Evolutionary conservation across 2,888 invertebrate species (phyloP).

Genomic region (Polymixis lichenea): DNA sequence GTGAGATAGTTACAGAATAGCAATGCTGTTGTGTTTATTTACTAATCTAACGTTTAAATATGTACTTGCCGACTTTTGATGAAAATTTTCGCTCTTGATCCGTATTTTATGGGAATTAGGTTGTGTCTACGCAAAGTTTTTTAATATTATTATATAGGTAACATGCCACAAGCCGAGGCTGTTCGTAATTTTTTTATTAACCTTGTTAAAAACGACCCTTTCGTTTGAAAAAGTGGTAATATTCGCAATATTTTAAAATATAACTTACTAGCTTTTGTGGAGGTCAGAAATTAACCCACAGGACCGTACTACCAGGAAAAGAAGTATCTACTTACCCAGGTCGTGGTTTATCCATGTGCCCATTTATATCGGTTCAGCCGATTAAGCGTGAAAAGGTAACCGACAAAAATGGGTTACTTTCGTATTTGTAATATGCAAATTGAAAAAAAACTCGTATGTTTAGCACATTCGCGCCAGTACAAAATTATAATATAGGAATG

Average conservation of each 20-base stretch:
- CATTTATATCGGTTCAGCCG: background rate
- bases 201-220: background rate
- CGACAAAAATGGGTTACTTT: background rate
- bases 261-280: background rate
- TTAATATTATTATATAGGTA: slow-evolving; percentile 2
- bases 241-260: background rate
- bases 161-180: background rate
- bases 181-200: background rate
- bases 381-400: background rate
- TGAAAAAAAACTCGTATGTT: background rate
- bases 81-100: slow-evolving; percentile 4
- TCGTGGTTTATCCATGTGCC: background rate
- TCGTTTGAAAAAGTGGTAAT: background rate
- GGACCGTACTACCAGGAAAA: background rate
- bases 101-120: background rate
- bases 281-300: background rate
- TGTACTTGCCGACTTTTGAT: background rate
- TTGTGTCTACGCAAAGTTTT: slow-evolving; percentile 6
- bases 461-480: background rate
- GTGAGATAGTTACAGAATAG: too few species aligned
- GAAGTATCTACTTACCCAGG: background rate
- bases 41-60: background rate
- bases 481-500: background rate
- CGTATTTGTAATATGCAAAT: background rate
- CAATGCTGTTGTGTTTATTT: background rate